phyloP scores from a whole-genome alignment of 2,113 vertebrate species.

The Lophochroa leadbeateri region DNA sequence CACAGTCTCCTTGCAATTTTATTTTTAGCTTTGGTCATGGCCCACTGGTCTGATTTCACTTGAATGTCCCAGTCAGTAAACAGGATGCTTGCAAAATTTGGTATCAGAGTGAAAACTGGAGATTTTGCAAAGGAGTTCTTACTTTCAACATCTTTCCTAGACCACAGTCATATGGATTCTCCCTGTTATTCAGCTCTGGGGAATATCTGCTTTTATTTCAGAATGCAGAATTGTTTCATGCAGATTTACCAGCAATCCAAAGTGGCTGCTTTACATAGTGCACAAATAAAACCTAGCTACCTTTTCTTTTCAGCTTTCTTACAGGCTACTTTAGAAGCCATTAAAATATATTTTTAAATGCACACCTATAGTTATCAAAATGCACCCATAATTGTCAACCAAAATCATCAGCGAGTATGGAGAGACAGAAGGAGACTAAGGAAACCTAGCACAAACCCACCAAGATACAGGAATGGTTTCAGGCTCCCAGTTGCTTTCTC shows the following conservation, averaged over 20 bases:
- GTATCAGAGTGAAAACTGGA: neutral
- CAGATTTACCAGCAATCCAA: neutral
- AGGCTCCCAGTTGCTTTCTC: neutral
- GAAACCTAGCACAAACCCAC: neutral
- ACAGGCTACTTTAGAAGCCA: neutral
- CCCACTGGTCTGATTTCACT: slow-evolving; percentile 26
- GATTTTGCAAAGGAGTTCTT: neutral
- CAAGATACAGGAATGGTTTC: neutral
- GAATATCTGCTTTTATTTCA: slow-evolving; percentile 3
- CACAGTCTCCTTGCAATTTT: slow-evolving; percentile 21
- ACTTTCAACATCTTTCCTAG: neutral
- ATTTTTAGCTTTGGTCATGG: slow-evolving; percentile 46
- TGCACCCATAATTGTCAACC: neutral
- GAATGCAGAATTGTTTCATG: neutral
- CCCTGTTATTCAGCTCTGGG: neutral
- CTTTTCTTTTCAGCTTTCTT: neutral
- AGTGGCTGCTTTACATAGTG: neutral
- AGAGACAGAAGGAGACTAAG: neutral
- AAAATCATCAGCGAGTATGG: neutral
- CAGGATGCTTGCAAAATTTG: slow-evolving; percentile 53
- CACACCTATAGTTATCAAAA: neutral
- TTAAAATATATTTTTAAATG: neutral
- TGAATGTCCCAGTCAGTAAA: slow-evolving; percentile 46
- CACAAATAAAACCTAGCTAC: neutral
- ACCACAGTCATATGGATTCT: neutral